Conservation (phyloP, 2,113 vertebrate genomes). For the Hucho hucho region DNA sequence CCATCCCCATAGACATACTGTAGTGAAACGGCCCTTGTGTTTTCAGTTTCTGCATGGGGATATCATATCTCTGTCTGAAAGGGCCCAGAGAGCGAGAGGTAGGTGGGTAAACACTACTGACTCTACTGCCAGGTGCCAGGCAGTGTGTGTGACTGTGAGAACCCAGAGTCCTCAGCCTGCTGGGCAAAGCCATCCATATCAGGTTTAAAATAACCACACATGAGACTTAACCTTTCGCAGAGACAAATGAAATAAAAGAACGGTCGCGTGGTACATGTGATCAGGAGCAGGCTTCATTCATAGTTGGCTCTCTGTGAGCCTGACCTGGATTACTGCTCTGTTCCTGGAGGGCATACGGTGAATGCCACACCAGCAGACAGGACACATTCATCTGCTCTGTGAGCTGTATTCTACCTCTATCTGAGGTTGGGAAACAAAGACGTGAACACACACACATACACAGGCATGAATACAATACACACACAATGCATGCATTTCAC, state of each 20-base stretch:
- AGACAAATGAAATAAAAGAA: slow-evolving; percentile 79
- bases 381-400: slow-evolving; percentile 70
- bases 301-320: slow-evolving; percentile 68
- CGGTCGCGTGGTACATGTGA: slow-evolving; percentile 60
- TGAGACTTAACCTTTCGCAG: slow-evolving; percentile 81
- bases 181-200: slow-evolving; percentile 78
- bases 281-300: slow-evolving; percentile 75
- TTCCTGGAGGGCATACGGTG: slow-evolving; percentile 71
- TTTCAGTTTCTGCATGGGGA: slow-evolving; percentile 38
- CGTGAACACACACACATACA: not conserved
- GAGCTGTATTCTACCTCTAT: slow-evolving; percentile 66
- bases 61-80: not conserved
- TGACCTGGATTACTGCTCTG: slow-evolving; percentile 78
- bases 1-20: not conserved
- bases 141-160: slow-evolving; percentile 44
- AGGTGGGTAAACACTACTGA: slow-evolving; percentile 59
- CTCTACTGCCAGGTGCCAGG: slow-evolving; percentile 46
- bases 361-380: slow-evolving; percentile 71
- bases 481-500: no score
- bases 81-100: slow-evolving; percentile 36
- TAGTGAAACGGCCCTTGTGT: slow-evolving; percentile 4
- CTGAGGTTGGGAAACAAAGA: slow-evolving; percentile 64
- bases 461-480: slow-evolving; percentile 1
- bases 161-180: slow-evolving; percentile 71
- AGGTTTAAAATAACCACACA: slow-evolving; percentile 81